A percentile compares a stretch with the other conserved stretches of the same genome.
phyloP scores from a whole-genome alignment of 2,888 invertebrate genomes.

The Notodonta ziczac region DNA sequence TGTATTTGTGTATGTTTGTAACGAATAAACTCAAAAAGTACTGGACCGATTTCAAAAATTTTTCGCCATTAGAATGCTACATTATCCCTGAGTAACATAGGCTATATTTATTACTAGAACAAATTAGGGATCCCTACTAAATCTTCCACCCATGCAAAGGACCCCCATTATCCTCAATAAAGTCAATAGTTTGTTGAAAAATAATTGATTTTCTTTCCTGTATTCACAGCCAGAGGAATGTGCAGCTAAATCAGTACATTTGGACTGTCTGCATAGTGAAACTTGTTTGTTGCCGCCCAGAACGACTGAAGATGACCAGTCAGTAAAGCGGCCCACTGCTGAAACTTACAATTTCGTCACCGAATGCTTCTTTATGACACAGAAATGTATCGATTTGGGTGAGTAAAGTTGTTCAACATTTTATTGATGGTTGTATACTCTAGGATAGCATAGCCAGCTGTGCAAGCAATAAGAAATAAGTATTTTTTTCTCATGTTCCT shows the following conservation, averaged over 20 bases:
- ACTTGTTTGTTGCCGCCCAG: slow-evolving; percentile 91
- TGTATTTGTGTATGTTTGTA: no score
- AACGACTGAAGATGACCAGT: slow-evolving; percentile 78
- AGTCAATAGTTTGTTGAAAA: not conserved
- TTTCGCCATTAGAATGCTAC: no score
- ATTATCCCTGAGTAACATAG: no score
- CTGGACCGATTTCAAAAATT: no score
- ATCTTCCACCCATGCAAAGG: no score
- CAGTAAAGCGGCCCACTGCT: slow-evolving; percentile 77
- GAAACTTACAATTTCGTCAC: slow-evolving; percentile 92
- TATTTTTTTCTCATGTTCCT: no score
- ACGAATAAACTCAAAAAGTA: no score
- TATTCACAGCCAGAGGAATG: slow-evolving; percentile 84
- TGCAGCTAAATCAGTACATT: slow-evolving; percentile 86
- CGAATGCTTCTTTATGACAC: slow-evolving; percentile 96
- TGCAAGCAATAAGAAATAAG: not conserved
- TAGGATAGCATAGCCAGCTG: no score
- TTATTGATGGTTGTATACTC: no score
- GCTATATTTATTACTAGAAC: no score
- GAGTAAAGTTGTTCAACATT: slow-evolving; percentile 29
- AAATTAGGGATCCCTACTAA: no score
- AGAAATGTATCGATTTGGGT: slow-evolving; percentile 93
- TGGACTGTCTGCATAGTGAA: slow-evolving; percentile 88
- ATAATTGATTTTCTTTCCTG: not conserved
- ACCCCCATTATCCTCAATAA: no score